Evolutionary conservation across 2,888 invertebrate genomes (phyloP).

Genomic region (Palloptera scutellata): DNA sequence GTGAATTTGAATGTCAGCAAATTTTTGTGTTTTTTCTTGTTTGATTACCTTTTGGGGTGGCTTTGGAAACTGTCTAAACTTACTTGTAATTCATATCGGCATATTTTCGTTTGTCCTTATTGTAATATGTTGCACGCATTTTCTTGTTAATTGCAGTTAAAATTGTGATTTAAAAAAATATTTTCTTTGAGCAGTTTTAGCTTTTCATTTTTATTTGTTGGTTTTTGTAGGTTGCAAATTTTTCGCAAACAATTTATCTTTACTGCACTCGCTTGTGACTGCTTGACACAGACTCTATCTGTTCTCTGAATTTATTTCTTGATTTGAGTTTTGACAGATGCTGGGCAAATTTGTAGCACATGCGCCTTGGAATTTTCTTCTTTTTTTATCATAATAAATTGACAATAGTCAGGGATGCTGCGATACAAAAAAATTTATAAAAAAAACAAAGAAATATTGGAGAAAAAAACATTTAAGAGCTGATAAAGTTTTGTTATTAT

Average conservation of each 20-base stretch:
- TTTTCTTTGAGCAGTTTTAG: background rate
- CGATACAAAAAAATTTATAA: background rate
- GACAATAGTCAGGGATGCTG: conserved; percentile 32
- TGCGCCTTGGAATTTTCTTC: conserved; percentile 21
- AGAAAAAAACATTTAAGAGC: too few species aligned
- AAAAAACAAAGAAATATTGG: conserved; percentile 3
- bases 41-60: background rate
- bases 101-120: conserved; percentile 53
- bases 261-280: background rate
- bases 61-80: conserved; percentile 31
- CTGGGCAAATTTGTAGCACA: conserved; percentile 33
- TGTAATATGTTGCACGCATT: conserved; percentile 52
- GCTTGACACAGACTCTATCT: conserved; percentile 17
- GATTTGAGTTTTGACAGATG: conserved; percentile 37
- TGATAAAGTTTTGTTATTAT: too few species aligned
- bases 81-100: conserved; percentile 57
- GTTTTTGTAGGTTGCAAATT: too few species aligned
- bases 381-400: background rate
- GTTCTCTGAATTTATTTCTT: background rate
- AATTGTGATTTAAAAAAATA: conserved; percentile 10
- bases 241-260: too few species aligned
- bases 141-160: background rate
- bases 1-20: too few species aligned
- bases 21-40: conserved; percentile 2
- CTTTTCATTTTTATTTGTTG: conserved; percentile 1